These are phyloP conservation scores for Apis mellifera DNA, from an alignment of 1,140 invertebrate species.

Conservation along the genomic window Amel_HAv3.1 CM009943.2:3979501-3980000, in stretches of 20 bases:
- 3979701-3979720: constrained; percentile 92
- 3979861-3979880: constrained; percentile 57
- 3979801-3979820: constrained; percentile 53
- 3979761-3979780: constrained; percentile 52
- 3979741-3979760: constrained; percentile 65
- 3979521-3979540: constrained; percentile 80
- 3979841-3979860: constrained; percentile 50
- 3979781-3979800: constrained; percentile 61
- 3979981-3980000: constrained; percentile 36
- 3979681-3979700: constrained; percentile 88
- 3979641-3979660: constrained; percentile 93
- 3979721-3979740: constrained; percentile 93
- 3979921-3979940: constrained; percentile 43
- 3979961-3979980: constrained; percentile 52
- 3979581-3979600: constrained; percentile 92
- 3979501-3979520: constrained; percentile 49
- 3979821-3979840: constrained; percentile 48
- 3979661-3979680: constrained; percentile 85
- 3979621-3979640: constrained; percentile 92
- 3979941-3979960: constrained; percentile 52
- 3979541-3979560: constrained; percentile 88
- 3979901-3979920: constrained; percentile 27
- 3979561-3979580: constrained; percentile 89
- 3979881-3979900: constrained; percentile 39
- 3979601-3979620: constrained; percentile 93